A percentile compares a stretch with the other conserved stretches of the same genome.
Conservation (phyloP, 2,888 invertebrate genomes). For the Synanthedon andrenaeformis region DNA sequence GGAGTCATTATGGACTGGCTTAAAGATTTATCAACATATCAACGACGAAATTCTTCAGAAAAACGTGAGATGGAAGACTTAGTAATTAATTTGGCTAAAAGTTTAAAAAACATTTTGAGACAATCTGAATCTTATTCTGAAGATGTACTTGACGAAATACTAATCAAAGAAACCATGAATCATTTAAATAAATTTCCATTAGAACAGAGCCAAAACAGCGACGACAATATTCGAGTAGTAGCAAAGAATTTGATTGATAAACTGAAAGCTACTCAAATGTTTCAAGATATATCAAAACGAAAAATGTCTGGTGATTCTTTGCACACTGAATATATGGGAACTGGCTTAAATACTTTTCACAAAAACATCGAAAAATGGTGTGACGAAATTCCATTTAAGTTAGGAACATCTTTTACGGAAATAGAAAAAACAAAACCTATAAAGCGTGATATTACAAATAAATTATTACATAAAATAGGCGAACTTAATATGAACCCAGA, state of each 20-base stretch:
- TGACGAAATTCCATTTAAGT: constrained; percentile 18
- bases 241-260: constrained; percentile 12
- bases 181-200: constrained; percentile 13
- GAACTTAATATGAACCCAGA: constrained; percentile 34
- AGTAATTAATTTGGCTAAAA: constrained; percentile 11
- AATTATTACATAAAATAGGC: constrained; percentile 24
- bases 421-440: constrained; percentile 12
- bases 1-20: constrained; percentile 18
- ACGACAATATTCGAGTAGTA: constrained; percentile 6
- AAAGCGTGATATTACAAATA: constrained; percentile 22
- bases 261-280: constrained; percentile 13
- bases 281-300: constrained; percentile 12
- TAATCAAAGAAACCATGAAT: constrained; percentile 13
- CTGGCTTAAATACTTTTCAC: not conserved
- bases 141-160: constrained; percentile 8
- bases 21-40: constrained; percentile 12
- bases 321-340: not conserved
- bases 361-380: constrained; percentile 20
- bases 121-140: not conserved
- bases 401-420: constrained; percentile 11
- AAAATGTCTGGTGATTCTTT: not conserved
- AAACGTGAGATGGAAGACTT: constrained; percentile 10
- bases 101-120: constrained; percentile 6
- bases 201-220: not conserved
- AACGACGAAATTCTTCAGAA: constrained; percentile 7